These are phyloP conservation scores for Macaria notata DNA, from an alignment of 2,888 invertebrate species.

Conservation along the genomic window DNA sequence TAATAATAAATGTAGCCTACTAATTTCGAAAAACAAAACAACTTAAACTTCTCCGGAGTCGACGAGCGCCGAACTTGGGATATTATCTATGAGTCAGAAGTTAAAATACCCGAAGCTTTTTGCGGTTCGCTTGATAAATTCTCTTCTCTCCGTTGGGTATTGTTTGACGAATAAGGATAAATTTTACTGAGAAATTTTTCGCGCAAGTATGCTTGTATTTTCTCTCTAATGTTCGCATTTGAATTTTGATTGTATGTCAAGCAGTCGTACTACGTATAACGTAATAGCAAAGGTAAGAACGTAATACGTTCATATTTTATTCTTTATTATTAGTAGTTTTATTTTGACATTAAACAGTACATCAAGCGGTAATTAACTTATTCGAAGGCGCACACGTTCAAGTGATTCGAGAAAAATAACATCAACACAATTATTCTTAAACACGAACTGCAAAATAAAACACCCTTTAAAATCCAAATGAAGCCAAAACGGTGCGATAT, in stretches of 20 bases:
- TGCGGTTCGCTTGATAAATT: constrained; percentile 14
- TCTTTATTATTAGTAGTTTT: too few species aligned
- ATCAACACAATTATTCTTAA: too few species aligned
- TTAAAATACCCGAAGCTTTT: constrained; percentile 26
- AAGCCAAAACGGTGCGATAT: constrained; percentile 21
- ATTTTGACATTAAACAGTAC: too few species aligned
- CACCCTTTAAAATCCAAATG: constrained; percentile 16
- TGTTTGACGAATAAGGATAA: constrained; percentile 10
- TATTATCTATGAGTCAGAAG: constrained; percentile 59
- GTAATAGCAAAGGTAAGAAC: too few species aligned
- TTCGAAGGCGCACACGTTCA: too few species aligned
- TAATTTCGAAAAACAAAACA: constrained; percentile 68
- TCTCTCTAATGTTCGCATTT: not conserved
- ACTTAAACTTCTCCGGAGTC: constrained; percentile 53
- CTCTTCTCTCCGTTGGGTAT: constrained; percentile 11
- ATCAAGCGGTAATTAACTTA: too few species aligned
- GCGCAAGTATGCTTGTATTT: not conserved
- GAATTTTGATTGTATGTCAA: too few species aligned
- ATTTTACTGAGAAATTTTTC: not conserved
- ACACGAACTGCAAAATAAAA: too few species aligned
- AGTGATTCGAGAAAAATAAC: too few species aligned
- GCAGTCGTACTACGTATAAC: too few species aligned
- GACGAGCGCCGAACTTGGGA: constrained; percentile 42
- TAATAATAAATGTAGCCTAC: constrained; percentile 76
- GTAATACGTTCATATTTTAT: too few species aligned